Evolutionary conservation across 2,113 vertebrate genomes (phyloP).

Genomic region (Larimichthys crocea): DNA sequence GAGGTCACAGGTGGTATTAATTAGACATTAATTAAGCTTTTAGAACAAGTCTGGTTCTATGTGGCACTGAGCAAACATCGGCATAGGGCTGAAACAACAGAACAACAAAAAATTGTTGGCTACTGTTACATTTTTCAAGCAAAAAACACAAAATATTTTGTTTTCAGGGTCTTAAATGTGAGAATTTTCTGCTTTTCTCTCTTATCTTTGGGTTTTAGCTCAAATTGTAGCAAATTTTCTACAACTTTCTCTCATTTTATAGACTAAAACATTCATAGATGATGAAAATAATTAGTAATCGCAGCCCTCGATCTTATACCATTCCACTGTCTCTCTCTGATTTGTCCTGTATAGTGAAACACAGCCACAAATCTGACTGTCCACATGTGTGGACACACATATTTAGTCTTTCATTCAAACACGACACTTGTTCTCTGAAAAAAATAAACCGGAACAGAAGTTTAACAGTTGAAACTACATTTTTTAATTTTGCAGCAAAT

Average conservation of each 20-base stretch:
- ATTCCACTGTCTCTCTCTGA: not conserved
- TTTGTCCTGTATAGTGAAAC: not conserved
- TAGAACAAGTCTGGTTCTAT: not conserved
- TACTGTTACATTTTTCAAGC: not conserved
- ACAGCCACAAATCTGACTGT: not conserved
- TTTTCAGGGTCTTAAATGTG: not conserved
- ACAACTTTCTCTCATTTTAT: not conserved
- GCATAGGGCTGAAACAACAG: not conserved
- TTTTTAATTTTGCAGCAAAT: slow-evolving; percentile 78
- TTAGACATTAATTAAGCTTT: not conserved
- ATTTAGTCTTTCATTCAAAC: too few relatives aligned
- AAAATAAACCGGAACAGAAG: slow-evolving; percentile 25
- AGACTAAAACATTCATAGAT: not conserved
- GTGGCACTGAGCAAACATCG: not conserved
- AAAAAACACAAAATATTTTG: not conserved
- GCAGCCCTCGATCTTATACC: not conserved
- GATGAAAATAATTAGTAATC: not conserved
- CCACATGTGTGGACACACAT: not conserved
- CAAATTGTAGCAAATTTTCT: not conserved
- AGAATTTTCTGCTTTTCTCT: not conserved
- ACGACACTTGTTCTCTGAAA: not conserved
- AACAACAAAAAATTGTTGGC: too few relatives aligned
- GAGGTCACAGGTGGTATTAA: not conserved
- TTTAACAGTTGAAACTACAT: slow-evolving; percentile 51
- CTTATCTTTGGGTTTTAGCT: too few relatives aligned